A percentile compares a stretch with the other conserved stretches of the same genome.
Evolutionary conservation across 1,140 invertebrate species (phyloP).

Genomic region (Pogonomyrmex californicus): DNA sequence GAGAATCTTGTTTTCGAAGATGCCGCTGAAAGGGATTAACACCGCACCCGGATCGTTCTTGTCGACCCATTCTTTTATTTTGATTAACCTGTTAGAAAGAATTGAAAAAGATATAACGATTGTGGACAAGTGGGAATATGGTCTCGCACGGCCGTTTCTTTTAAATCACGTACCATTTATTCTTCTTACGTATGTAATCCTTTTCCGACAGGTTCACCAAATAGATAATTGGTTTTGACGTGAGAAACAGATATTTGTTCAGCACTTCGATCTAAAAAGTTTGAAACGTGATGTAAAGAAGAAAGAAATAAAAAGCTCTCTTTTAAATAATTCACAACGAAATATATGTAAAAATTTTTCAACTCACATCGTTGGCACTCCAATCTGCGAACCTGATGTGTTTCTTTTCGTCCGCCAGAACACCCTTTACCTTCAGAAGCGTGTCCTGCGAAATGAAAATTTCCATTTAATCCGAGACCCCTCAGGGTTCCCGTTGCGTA

Average conservation of each 20-base stretch:
- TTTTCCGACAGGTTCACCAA: conserved; percentile 99
- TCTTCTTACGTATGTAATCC: conserved; percentile 99
- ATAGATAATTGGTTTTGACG: conserved; percentile 99
- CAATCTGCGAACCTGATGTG: conserved; percentile 97
- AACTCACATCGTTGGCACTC: conserved; percentile 96
- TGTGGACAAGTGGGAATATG: neutral
- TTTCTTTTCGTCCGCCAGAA: conserved; percentile 96
- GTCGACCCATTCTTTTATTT: conserved; percentile 99
- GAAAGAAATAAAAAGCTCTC: neutral
- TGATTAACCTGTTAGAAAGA: conserved; percentile 92
- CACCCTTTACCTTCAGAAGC: conserved; percentile 94
- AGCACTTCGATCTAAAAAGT: conserved; percentile 96
- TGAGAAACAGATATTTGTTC: conserved; percentile 98
- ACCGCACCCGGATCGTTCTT: conserved; percentile 97
- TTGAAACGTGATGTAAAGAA: neutral
- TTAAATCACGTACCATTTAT: conserved; percentile 93
- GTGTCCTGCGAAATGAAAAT: conserved; percentile 90
- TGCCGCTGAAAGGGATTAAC: conserved; percentile 98
- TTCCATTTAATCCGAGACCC: neutral
- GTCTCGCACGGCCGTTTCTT: neutral
- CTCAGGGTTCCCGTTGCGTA: neutral
- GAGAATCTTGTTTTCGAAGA: conserved; percentile 94
- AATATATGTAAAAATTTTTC: neutral
- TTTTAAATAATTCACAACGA: neutral
- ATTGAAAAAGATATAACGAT: conserved; percentile 2